Percentiles rank a stretch among this genome's conserved stretches.
Evolutionary conservation across 2,797 vertebrate species (phyloP).

Genomic region (Varecia variegata): DNA sequence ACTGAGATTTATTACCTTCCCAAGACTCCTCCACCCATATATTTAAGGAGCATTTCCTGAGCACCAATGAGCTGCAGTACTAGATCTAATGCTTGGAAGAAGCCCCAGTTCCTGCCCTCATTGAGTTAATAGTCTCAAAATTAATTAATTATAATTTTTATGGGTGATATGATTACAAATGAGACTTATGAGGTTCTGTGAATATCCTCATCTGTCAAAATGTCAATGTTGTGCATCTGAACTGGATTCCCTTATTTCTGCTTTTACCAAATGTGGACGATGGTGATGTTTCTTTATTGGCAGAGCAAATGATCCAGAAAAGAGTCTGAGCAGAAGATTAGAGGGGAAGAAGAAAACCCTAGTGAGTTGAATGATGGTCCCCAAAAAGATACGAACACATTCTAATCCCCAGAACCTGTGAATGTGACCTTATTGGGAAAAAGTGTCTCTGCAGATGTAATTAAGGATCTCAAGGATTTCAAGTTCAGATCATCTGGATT

Average conservation of each 20-base stretch:
- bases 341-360: not conserved
- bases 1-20: not conserved
- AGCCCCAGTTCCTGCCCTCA: not conserved
- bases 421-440: not conserved
- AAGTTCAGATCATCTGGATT: not conserved
- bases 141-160: not conserved
- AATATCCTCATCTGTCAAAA: not conserved
- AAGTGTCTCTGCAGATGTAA: not conserved
- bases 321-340: not conserved
- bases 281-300: not conserved
- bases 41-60: not conserved
- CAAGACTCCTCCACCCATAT: not conserved
- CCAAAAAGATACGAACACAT: not conserved
- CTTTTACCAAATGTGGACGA: not conserved
- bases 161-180: not conserved
- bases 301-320: not conserved
- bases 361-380: fast-evolving
- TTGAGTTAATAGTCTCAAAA: not conserved
- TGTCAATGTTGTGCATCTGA: not conserved
- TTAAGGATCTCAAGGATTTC: not conserved
- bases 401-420: not conserved
- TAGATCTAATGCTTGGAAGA: not conserved
- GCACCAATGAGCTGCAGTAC: not conserved
- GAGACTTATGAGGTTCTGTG: not conserved
- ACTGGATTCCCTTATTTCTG: not conserved